Base-by-base conservation (phyloP, 2,888 invertebrate genomes). In the Tiliacea aurago region DNA sequence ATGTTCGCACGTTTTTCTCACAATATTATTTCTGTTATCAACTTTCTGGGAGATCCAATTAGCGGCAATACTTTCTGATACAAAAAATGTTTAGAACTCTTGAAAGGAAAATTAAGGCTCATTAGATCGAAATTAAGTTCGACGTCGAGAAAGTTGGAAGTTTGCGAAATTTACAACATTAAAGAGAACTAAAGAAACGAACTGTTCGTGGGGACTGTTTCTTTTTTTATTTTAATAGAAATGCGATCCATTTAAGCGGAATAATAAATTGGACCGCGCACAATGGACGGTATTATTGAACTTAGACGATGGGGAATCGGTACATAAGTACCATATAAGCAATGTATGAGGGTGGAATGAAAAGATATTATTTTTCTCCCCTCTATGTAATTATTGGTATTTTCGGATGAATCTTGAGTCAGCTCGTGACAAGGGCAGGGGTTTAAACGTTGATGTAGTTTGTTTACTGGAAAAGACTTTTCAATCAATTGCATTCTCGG, bases 301-400 rank as follows among this genome's bases (percentile, higher is more conserved):
- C 62, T 55, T 28, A 55, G 67, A 43, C 63, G 70, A 64, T 65
- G 61, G 80, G 83, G 81, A 70, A 80, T 80, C 77, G 80, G 72
- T 73, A 81, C 55, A 80, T 79, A 76, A 73, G 73, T 56, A 66
- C 76, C 59, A 72, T 59, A 81, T 83, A 78, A 83, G 78, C 79
- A 70, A 80, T 86, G 86, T 87, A 88, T 89, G 87, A 86, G 92
- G 93, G 92, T 58, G 90, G 84, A 90, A 89, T 33, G 89, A 85
- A 90, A 89, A 85, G 75, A 87, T 87, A 90, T 89, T 89, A 91
- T 87, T 84, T 81, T 87, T 83, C 85, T 89, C 92, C 90, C 94
- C 93, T 93, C 93, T 87, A 87, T 87, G 89, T 92, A 93, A 94
- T 94, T 93, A 93, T 93, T 91, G 90, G 87, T 89, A 90, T 92